Percentiles rank a stretch among this genome's conserved stretches.
phyloP scores from a whole-genome alignment of 2,797 vertebrate species.

The Oreortyx pictus region DNA sequence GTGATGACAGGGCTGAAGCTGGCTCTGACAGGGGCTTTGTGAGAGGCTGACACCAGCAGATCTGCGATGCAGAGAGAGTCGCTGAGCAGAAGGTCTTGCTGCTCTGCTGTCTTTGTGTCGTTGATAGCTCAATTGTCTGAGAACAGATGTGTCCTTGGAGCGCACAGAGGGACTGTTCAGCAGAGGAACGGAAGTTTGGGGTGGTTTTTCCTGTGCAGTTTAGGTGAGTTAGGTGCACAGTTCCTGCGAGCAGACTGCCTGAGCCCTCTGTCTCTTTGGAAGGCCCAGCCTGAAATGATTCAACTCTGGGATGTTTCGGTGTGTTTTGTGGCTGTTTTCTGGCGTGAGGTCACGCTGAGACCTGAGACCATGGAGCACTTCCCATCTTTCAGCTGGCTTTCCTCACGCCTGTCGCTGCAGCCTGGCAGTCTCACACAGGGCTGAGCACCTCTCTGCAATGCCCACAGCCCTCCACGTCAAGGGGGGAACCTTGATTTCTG shows the following conservation, averaged over 20 bases:
- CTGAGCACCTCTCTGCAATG: not conserved
- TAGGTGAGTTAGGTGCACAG: not conserved
- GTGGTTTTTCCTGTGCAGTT: fast-evolving
- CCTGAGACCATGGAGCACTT: not conserved
- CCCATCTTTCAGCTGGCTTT: not conserved
- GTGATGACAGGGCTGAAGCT: constrained; percentile 55
- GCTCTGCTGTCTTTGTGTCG: constrained; percentile 35
- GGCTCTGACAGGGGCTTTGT: constrained; percentile 48
- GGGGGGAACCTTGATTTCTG: not conserved
- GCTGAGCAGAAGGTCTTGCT: constrained; percentile 56
- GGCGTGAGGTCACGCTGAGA: not conserved
- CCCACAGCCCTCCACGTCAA: not conserved
- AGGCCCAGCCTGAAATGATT: not conserved
- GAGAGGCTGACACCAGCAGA: constrained; percentile 33
- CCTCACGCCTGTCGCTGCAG: not conserved
- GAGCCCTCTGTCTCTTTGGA: not conserved
- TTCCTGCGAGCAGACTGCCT: not conserved
- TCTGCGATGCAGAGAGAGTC: constrained; percentile 44
- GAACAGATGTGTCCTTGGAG: constrained; percentile 62
- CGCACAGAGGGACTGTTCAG: not conserved
- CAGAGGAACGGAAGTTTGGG: not conserved
- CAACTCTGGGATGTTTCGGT: not conserved
- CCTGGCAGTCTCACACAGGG: not conserved
- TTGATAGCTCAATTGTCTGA: constrained; percentile 54
- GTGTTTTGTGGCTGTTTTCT: not conserved